Conservation (phyloP, 2,888 invertebrate species). For the Yponomeuta cagnagella region DNA sequence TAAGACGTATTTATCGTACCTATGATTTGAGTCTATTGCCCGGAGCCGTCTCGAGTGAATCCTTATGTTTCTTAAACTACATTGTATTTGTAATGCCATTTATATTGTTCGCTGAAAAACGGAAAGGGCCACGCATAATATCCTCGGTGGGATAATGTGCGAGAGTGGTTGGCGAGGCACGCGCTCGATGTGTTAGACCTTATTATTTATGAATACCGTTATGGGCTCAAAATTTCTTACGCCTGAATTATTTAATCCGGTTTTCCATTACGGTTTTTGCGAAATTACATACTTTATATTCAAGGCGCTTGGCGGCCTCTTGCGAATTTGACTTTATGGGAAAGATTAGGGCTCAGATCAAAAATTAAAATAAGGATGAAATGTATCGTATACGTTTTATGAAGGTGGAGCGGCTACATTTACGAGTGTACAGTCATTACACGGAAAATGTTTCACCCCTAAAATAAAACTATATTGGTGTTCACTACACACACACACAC, state of each 20-base stretch:
- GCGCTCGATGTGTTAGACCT: constrained; percentile 53
- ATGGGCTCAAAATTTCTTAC: constrained; percentile 69
- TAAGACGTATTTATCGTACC: background rate
- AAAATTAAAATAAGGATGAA: constrained; percentile 46
- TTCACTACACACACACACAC: too few relatives aligned
- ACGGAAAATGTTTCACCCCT: constrained; percentile 49
- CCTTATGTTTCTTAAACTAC: constrained; percentile 40
- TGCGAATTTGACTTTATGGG: constrained; percentile 58
- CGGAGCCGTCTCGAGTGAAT: background rate
- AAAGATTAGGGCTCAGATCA: constrained; percentile 56
- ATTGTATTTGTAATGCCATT: constrained; percentile 28
- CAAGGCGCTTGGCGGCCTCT: constrained; percentile 47
- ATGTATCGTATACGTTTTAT: constrained; percentile 20
- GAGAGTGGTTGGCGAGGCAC: constrained; percentile 19
- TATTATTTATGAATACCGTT: constrained; percentile 68
- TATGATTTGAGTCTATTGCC: background rate
- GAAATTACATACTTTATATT: constrained; percentile 72
- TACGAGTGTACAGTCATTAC: constrained; percentile 50
- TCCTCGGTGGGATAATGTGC: constrained; percentile 9
- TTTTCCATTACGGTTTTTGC: constrained; percentile 71
- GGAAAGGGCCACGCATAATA: background rate
- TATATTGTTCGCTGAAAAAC: constrained; percentile 3
- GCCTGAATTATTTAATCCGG: constrained; percentile 71
- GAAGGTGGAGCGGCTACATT: constrained; percentile 25
- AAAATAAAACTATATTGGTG: constrained; percentile 46